Conservation (phyloP, 2,888 invertebrate genomes). For the Ecliptopera silaceata region DNA sequence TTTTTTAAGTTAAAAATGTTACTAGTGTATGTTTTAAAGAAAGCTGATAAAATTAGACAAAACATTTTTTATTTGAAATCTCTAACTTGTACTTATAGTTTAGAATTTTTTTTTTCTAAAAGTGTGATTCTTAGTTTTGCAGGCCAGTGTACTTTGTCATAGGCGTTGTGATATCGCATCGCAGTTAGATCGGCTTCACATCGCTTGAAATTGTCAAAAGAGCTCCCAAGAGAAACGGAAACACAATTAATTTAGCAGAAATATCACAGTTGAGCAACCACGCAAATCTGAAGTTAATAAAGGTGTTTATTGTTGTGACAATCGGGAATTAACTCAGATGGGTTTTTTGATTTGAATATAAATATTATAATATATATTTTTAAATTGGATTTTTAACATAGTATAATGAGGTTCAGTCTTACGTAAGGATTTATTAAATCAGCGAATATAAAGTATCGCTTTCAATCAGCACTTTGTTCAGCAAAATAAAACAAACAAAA, state of each 20-base stretch:
- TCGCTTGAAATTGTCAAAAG: slow-evolving; percentile 48
- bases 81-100: too few species aligned
- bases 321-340: not conserved
- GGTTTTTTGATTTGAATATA: too few species aligned
- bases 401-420: too few species aligned
- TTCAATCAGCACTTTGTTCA: slow-evolving; percentile 20
- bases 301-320: not conserved
- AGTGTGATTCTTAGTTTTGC: too few species aligned
- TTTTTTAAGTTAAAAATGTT: too few species aligned
- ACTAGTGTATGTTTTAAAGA: too few species aligned
- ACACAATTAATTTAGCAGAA: slow-evolving; percentile 15
- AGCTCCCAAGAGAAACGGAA: slow-evolving; percentile 33
- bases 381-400: too few species aligned
- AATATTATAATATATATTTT: too few species aligned
- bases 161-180: slow-evolving; percentile 32
- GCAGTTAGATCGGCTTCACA: slow-evolving; percentile 40
- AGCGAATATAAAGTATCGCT: not conserved
- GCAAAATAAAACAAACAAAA: slow-evolving; percentile 31
- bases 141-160: slow-evolving; percentile 4
- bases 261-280: slow-evolving; percentile 12
- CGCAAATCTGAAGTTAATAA: not conserved
- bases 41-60: too few species aligned
- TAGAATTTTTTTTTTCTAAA: too few species aligned
- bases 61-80: too few species aligned
- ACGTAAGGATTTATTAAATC: too few species aligned